Evolutionary conservation across 2,888 invertebrate genomes (phyloP), one percentile per base, ranked within the genome.

Genomic region (Agonopterix arenella): DNA sequence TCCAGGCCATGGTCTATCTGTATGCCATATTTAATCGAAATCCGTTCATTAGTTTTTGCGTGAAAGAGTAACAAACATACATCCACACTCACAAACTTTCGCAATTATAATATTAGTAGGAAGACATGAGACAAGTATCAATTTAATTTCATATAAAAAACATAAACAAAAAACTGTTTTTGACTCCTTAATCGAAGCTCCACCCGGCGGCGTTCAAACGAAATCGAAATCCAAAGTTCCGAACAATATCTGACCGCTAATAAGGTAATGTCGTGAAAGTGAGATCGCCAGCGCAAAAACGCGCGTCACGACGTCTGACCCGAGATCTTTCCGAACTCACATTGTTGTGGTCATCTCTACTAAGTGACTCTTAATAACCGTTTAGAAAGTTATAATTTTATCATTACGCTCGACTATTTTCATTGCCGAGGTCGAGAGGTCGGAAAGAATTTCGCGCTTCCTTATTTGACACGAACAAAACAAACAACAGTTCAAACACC

Each of bases 241-340:
- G 70, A 73, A 79, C 78, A 81, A 74, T 80, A 80, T 76, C 67
- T 65, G 62, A 68, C 58, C 64, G 52, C 72, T 71, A 80, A 78
- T 79, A 82, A 82, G 80, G 84, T 80, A 76, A 72, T 69, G 66
- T 61, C 76, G 81, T 76, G 84, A 84, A 83, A 85, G 84, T 76
- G 63, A 69, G 62, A 61, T 59, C 57, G 65, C 65, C 65, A 64
- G 66, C 59, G 63, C 66, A 64, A 70, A 69, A 70, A 60, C 61
- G 54, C 64, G 61, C 73, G 73, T 73, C 77, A 77, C 70, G 71
- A 68, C 57, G 57, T 56, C 56, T 54, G 60, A 51, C 51, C 48
- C 48, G 44, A n/a, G 44, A 45, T 46, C 59, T 50, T 57, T 56
- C 60, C 56, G 52, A 54, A 57, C 58, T 62, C 60, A 56, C 56